Base-by-base conservation (phyloP, 1,140 invertebrate species). In the Cydia fagiglandana region DNA sequence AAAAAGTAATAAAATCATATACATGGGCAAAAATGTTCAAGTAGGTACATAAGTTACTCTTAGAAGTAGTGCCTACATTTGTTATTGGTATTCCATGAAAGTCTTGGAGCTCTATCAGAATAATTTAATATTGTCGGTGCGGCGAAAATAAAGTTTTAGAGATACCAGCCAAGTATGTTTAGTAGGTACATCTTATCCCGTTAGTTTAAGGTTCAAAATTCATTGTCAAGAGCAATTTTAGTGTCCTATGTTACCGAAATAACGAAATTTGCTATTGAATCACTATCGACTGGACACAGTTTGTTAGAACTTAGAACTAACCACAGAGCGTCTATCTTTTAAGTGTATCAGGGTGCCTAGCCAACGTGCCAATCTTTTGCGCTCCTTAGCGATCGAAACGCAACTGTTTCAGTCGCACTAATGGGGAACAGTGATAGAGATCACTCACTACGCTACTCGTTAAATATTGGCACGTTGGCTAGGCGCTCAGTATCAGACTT, bases 21-120 rank as follows among this genome's bases (percentile, higher is more conserved):
- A 53, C 50, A 53, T 6, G 6, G n/a, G 9, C n/a, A 53, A 17
- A 53, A 53, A 53, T 17, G 41, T 5, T 45, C 41, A 53, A n/a
- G 50, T 24, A n/a, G n/a, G 1, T 3, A 1, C 28, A 2, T 53
- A 12, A 53, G 50, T 17, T n/a, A 17, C 50, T 4, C 17, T 12
- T 4, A 17, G 6, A 53, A 53, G 12, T 4, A 15, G 47, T 50
- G 50, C n/a, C 15, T 15, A 0, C 50, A 53, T 6, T 17, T 17
- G 50, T 53, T 17, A 53, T 53, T 53, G n/a, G 50, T 53, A 53
- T 53, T 53, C 50, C 15, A 53, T 53, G 50, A 53, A 53, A 53
- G 50, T 53, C 50, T 15, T 17, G n/a, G n/a, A 53, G 47, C n/a
- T 53, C n/a, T 53, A 53, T 53, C 41, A 53, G 50, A 53, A 53